These are phyloP conservation scores for Drosophila bifasciata DNA, from an alignment of 1,140 invertebrate species.

Conservation along the genomic window DNA sequence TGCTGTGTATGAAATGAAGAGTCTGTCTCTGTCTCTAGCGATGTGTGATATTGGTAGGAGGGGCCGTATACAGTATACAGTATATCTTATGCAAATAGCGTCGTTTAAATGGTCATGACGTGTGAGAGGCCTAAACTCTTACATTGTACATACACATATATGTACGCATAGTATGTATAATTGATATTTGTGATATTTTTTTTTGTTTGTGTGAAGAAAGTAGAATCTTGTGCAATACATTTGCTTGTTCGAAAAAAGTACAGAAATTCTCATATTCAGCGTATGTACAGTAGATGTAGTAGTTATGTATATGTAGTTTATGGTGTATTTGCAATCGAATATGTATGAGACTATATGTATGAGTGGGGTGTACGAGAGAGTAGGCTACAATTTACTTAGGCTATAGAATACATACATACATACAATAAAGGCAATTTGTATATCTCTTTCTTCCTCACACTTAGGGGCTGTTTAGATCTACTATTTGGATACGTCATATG, in stretches of 20 bases:
- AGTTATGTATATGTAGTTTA: neutral
- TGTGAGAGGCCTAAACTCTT: too few species aligned
- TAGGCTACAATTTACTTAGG: constrained; percentile 24
- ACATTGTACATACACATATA: neutral
- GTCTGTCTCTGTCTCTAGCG: constrained; percentile 31
- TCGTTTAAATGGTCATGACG: constrained; percentile 48
- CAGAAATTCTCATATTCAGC: constrained; percentile 27
- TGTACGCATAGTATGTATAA: constrained; percentile 25
- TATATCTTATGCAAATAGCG: constrained; percentile 46
- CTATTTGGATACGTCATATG: constrained; percentile 78
- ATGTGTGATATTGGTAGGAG: constrained; percentile 20
- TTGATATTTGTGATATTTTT: constrained; percentile 30
- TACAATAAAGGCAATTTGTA: constrained; percentile 50
- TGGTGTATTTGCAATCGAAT: constrained; percentile 21
- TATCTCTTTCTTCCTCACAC: constrained; percentile 16
- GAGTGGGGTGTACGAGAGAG: too few species aligned
- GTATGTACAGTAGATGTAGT: constrained; percentile 42
- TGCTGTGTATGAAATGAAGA: constrained; percentile 18
- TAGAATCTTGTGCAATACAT: constrained; percentile 39
- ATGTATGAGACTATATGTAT: constrained; percentile 7
- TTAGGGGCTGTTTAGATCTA: constrained; percentile 53
- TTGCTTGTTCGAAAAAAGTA: constrained; percentile 27
- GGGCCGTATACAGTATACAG: constrained; percentile 2
- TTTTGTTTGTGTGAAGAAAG: constrained; percentile 14
- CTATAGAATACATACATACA: constrained; percentile 50